Evolutionary conservation across 2,888 invertebrate species (phyloP), one percentile per base, ranked within the genome.

Genomic region (Tipula vernalis): DNA sequence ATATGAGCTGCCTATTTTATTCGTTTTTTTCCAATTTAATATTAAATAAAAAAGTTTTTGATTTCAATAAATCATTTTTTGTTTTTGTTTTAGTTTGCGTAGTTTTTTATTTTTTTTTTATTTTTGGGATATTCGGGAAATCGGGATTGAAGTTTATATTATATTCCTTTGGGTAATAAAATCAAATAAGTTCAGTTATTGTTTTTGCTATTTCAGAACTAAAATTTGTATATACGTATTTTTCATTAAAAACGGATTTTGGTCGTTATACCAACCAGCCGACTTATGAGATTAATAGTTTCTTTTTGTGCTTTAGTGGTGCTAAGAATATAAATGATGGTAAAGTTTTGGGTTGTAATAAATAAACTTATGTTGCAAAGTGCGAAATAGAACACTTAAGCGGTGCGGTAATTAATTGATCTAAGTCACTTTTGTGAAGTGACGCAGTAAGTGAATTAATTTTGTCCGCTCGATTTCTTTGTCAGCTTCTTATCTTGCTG

Each of bases 1-100:
- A 71, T 71, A 71, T 28, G 71, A 71, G 71, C 28, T 71, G 71
- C 28, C 71, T 71, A 71, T 51, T 71, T 71, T 28, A 28, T 71
- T 71, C 28, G 18, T 28, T 13, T 71, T 71, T 51, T 71, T 28
- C 10, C 28, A 28, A 71, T 71, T 71, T 71, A 10, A 71, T 71
- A 71, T 71, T 71, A 71, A 71, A 71, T 71, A 71, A 71, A 71
- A 71, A 71, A 71, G 71, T 71, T 71, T 71, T 71, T 71, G 71
- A 71, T 71, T 71, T 71, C 71, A 71, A 71, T 71, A 71, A 71
- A 71, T 71, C 71, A 71, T 71, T 71, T 71, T 28, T 71, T 28
- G 71, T 51, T 51, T 51, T 51, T 6, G 5, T 39, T 28, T 28
- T 28, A 28, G 28, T 28, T n/a, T 51, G n/a, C 47, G 47, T n/a